phyloP scores from a whole-genome alignment of 2,113 vertebrate genomes.

The Pholis gunnellus region DNA sequence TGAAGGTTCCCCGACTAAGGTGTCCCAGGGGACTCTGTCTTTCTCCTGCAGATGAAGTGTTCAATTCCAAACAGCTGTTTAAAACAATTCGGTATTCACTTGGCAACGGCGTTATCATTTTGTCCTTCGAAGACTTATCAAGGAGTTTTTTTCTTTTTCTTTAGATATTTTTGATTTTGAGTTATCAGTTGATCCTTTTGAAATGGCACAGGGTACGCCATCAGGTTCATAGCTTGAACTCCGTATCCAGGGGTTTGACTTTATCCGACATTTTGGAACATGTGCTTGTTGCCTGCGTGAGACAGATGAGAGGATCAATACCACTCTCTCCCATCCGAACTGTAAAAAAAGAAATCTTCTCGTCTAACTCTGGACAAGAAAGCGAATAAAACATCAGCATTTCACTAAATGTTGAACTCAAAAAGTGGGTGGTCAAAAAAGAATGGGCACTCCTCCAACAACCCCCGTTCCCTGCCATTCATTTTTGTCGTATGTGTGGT shows the following conservation, averaged over 20 bases:
- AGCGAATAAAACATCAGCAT: no score
- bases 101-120: slow-evolving; percentile 11
- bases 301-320: background rate
- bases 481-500: background rate
- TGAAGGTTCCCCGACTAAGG: slow-evolving; percentile 42
- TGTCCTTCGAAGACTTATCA: background rate
- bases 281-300: background rate
- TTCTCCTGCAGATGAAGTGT: slow-evolving; percentile 25
- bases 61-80: slow-evolving; percentile 11
- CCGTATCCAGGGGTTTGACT: background rate
- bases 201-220: background rate
- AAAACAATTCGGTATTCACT: slow-evolving; percentile 22
- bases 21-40: slow-evolving; percentile 16
- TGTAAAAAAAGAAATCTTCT: no score
- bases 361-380: no score
- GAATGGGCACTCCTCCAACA: background rate
- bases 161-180: background rate
- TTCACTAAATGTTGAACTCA: background rate
- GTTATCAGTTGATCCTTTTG: background rate
- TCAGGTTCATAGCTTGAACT: background rate
- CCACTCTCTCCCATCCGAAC: background rate
- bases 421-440: slow-evolving; percentile 25
- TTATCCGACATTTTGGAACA: background rate
- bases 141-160: background rate
- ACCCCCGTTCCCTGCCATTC: slow-evolving; percentile 2